Evolutionary conservation across 2,113 vertebrate species (phyloP), one percentile per base, ranked within the genome.

Genomic region (Anolis carolinensis): DNA sequence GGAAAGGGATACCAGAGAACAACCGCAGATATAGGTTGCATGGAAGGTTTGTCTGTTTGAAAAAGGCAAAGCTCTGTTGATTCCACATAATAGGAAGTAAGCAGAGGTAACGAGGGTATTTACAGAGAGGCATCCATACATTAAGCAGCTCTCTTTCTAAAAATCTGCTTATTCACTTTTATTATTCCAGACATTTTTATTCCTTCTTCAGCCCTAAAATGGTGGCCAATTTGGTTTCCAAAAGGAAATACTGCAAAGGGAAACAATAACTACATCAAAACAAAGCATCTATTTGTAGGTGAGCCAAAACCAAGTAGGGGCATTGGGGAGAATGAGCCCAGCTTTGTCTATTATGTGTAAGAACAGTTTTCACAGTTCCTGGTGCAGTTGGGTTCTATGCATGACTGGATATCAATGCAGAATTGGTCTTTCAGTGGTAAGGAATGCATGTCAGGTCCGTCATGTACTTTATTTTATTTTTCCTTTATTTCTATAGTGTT

Each of bases 1-100:
- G 70, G 3, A 62, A 84, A 86, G 30, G 11, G 67, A 82, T 91
- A 81, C 63, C 39, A 36, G 68, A 82, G n/a, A 48, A 81, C 7
- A 16, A 75, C 88, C 83, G 39, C 55, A 73, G 59, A 78, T 5
- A 2, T 27, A 84, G 7, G 7, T 27, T 44, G 68, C 30, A 89
- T 30, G 90, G 83, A 23, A 50, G 20, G 36, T 77, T 6, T 1
- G 6, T 52, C 13, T 36, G 16, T 23, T 83, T 81, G 25, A 62
- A 70, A 81, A 39, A 44, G 27, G 39, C 63, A 81, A 48, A 3
- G 8, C 67, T 48, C n/a, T 3, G 48, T 25, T 68, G 27, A 52
- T 30, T 20, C 52, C 18, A 13, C n/a, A 7, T 50, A 52, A 52
- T 9, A 71, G 20, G 13, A 30, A 81, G 27, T 6, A 67, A 67